Percentiles rank a stretch among this genome's conserved stretches.
Evolutionary conservation across 23 tunicate genomes (phyloP).

Genomic region (Halocynthia aurantium): DNA sequence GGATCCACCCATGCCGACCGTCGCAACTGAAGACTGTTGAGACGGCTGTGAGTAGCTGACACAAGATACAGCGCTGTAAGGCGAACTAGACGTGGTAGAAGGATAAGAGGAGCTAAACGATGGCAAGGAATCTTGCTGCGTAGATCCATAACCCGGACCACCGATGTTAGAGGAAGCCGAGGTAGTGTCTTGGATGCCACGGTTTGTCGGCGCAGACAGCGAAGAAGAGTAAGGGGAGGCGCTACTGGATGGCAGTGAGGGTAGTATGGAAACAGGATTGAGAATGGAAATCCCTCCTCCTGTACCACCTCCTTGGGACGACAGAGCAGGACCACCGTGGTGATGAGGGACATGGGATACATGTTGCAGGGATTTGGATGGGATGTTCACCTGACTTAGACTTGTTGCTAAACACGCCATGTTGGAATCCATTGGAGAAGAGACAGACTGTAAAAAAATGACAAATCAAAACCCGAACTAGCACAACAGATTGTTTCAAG

Average conservation of each 20-base stretch:
- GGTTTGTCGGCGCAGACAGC: conserved; percentile 35
- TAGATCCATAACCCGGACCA: conserved; percentile 32
- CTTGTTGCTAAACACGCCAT: conserved; percentile 45
- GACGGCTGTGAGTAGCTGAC: conserved; percentile 2
- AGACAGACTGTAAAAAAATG: conserved; percentile 16
- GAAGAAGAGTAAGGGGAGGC: conserved; percentile 7
- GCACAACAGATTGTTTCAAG: not conserved
- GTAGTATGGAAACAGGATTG: not conserved
- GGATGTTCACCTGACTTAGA: conserved; percentile 31
- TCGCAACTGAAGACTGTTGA: not conserved
- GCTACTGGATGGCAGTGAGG: not conserved
- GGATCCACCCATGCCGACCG: not conserved
- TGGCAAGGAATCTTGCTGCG: conserved; percentile 14
- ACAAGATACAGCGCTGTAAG: not conserved
- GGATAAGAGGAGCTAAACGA: conserved; percentile 2
- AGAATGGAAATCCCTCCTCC: not conserved
- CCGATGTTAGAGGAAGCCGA: conserved; percentile 26
- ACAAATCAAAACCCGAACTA: not conserved
- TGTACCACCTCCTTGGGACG: no score
- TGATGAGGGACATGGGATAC: conserved; percentile 35
- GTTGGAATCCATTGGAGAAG: conserved; percentile 26
- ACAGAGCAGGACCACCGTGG: conserved; percentile 9
- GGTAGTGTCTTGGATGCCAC: conserved; percentile 31
- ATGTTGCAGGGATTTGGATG: not conserved
- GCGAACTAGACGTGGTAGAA: conserved; percentile 2